Base-by-base conservation (phyloP, 2,797 vertebrate genomes). In the Silurus lanzhouensis region DNA sequence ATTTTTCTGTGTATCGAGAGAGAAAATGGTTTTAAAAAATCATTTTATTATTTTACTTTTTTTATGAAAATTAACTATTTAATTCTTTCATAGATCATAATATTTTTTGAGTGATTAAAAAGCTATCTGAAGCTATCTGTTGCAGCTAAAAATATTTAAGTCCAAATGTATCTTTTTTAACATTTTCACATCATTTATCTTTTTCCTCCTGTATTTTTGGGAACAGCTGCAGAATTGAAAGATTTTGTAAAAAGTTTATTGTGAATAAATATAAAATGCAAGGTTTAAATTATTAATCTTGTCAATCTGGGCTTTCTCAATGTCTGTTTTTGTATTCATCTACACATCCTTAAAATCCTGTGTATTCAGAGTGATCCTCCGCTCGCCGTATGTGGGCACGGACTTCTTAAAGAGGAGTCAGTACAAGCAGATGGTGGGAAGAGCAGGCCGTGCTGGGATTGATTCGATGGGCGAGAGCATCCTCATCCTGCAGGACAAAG, bases 391-490 rank as follows among this genome's bases (percentile, higher is more conserved):
- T 70, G 92, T 99, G 90, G 98, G 95, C 31, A 92, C 88, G 1
- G 96, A 97, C 79, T 97, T 98, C 93, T 92, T 99, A 89, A 98
- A 94, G 94, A 96, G 95, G 91, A 98, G 91, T 90, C 98, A 98
- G 84, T 99, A 99, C 90, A 97, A 99, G 80, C 98, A 99, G 92
- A 99, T 99, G 98, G 94, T 97, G 84, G 98, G 98, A 27, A 94
- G 98, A 89, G 98, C 98, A 14, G 98, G 98, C 1, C 95, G 98
- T 79, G 98, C 98, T 0, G 98, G 98, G 9, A 97, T 99, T 83
- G 98, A 99, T 90, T 90, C 91, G 0, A 74, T 85, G 82, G 98
- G 98, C 8, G 98, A 99, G 93, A 99, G 98, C 84, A 95, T 99
- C 91, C 96, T 99, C 61, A 96, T 99, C 92, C 90, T 96, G 66